These are phyloP conservation scores for Trachelus troglodyta DNA, from an alignment of 2,888 invertebrate genomes.

Conservation along the genomic window DNA sequence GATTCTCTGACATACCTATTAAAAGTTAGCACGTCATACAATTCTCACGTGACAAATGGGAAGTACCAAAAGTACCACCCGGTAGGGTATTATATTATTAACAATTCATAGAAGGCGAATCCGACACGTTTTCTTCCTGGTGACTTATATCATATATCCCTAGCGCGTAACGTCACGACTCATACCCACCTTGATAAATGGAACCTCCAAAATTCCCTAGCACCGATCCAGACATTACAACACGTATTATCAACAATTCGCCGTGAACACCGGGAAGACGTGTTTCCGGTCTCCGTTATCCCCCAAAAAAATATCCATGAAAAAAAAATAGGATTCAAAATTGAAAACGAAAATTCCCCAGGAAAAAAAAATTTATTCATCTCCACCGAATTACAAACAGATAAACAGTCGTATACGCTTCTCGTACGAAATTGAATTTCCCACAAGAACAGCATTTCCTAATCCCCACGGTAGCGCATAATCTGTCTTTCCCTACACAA, in stretches of 20 bases:
- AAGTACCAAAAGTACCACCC: neutral
- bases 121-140: neutral
- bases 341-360: neutral
- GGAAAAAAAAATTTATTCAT: neutral
- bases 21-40: neutral
- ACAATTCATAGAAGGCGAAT: neutral
- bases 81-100: neutral
- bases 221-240: neutral
- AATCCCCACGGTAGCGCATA: neutral
- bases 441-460: neutral
- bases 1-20: neutral
- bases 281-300: neutral
- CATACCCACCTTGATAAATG: neutral
- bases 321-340: too few relatives aligned
- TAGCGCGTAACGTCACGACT: neutral
- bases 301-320: neutral
- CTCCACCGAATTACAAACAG: neutral
- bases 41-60: neutral
- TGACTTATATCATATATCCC: neutral
- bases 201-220: neutral
- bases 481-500: neutral
- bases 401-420: neutral
- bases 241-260: neutral
- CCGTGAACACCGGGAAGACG: neutral
- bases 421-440: neutral